Conservation (phyloP, 2,797 vertebrate genomes). For the Bradypodion pumilum region DNA sequence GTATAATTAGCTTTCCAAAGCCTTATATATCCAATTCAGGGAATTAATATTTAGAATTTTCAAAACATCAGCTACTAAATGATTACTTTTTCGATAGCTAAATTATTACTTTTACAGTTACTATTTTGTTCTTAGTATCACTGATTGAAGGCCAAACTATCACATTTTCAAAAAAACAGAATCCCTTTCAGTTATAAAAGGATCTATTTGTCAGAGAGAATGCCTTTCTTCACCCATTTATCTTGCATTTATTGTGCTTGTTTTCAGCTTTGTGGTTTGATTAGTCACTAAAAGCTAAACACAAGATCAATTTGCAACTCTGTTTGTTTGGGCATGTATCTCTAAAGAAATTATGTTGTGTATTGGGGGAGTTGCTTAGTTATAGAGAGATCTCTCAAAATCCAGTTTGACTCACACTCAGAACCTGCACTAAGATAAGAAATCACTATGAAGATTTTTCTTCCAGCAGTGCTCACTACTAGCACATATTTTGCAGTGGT, state of each 20-base stretch:
- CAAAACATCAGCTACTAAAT: slow-evolving; percentile 39
- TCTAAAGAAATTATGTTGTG: too few species aligned
- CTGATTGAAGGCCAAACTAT: not conserved
- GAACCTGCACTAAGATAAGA: not conserved
- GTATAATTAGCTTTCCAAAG: not conserved
- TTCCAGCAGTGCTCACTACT: not conserved
- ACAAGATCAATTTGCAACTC: too few species aligned
- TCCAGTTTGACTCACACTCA: not conserved
- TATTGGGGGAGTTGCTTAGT: too few species aligned
- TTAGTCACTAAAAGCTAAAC: too few species aligned
- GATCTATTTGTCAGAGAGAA: too few species aligned
- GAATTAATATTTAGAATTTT: not conserved
- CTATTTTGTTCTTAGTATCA: not conserved
- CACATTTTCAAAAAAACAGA: too few species aligned
- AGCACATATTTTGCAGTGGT: not conserved
- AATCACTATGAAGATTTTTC: not conserved
- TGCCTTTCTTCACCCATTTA: too few species aligned
- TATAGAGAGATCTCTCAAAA: too few species aligned
- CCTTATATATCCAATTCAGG: not conserved
- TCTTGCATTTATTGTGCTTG: too few species aligned
- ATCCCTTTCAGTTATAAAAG: too few species aligned
- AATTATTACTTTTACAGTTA: slow-evolving; percentile 16
- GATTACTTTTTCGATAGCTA: slow-evolving; percentile 39
- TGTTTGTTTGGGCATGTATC: too few species aligned
- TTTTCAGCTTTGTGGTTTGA: too few species aligned